Evolutionary conservation across 2,113 vertebrate species (phyloP).

Genomic region (Sceloporus tristichus): DNA sequence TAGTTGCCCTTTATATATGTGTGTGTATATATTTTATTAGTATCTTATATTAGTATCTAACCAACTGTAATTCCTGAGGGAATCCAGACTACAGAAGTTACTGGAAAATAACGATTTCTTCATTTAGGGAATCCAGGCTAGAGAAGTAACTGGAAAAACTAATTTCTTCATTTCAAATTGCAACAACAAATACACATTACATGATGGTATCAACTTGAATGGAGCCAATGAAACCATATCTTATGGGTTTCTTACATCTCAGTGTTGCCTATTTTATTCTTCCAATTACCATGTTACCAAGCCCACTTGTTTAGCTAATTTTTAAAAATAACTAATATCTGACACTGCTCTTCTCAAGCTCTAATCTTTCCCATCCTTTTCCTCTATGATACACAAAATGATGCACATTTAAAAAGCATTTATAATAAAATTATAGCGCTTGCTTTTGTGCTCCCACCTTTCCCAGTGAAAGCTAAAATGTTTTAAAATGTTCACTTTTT

Average conservation of each 20-base stretch:
- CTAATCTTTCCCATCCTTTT: slow-evolving; percentile 73
- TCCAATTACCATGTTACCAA: slow-evolving; percentile 74
- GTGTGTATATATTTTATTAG: neutral
- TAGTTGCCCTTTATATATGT: too few species aligned
- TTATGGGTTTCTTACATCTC: slow-evolving; percentile 62
- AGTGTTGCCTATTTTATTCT: slow-evolving; percentile 57
- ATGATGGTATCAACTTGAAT: slow-evolving; percentile 65
- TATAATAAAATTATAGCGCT: slow-evolving; percentile 85
- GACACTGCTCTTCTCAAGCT: slow-evolving; percentile 63
- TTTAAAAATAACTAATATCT: slow-evolving; percentile 46
- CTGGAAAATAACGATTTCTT: neutral
- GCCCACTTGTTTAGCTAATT: neutral
- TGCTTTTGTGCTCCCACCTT: slow-evolving; percentile 79
- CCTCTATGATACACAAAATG: slow-evolving; percentile 71
- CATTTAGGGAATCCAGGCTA: neutral
- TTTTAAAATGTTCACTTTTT: slow-evolving; percentile 92
- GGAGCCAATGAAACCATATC: slow-evolving; percentile 54
- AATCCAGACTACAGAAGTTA: neutral
- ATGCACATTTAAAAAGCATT: slow-evolving; percentile 91
- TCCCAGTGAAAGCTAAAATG: slow-evolving; percentile 85
- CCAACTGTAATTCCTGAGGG: slow-evolving; percentile 7
- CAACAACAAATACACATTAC: slow-evolving; percentile 60
- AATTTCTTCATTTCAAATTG: slow-evolving; percentile 49
- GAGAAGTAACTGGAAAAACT: neutral
- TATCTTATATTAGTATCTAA: slow-evolving; percentile 6